These are phyloP conservation scores for Hoplodrina blanda DNA, from an alignment of 2,888 invertebrate genomes.

Conservation along the genomic window DNA sequence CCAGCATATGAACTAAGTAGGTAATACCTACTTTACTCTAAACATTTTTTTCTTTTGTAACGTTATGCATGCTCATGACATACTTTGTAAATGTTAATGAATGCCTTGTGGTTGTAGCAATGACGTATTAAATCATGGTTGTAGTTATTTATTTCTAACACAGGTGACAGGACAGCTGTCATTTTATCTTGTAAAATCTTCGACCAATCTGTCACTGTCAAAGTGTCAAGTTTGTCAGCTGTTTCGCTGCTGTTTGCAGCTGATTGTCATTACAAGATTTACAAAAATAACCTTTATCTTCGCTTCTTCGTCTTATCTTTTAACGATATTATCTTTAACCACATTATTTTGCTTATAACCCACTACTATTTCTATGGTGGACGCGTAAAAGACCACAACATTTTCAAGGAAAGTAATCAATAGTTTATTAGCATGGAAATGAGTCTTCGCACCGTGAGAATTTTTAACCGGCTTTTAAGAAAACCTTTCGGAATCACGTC, in stretches of 20 bases:
- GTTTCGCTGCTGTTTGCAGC: constrained; percentile 38
- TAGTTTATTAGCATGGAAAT: constrained; percentile 74
- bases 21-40: no score
- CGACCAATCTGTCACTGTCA: neutral
- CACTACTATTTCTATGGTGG: constrained; percentile 23
- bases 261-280: constrained; percentile 25
- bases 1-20: no score
- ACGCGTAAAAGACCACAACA: constrained; percentile 1
- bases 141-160: no score
- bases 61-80: no score
- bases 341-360: constrained; percentile 13
- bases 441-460: constrained; percentile 73
- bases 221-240: constrained; percentile 33
- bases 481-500: constrained; percentile 73
- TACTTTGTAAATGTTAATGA: no score
- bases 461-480: constrained; percentile 82
- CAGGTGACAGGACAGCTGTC: no score
- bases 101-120: no score
- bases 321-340: constrained; percentile 27
- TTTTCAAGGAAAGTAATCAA: constrained; percentile 9
- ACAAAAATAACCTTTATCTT: constrained; percentile 48
- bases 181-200: no score
- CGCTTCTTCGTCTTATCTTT: constrained; percentile 37
- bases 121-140: no score
- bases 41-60: no score